phyloP scores from a whole-genome alignment of 1,140 invertebrate species.

The Dryas iulia region DNA sequence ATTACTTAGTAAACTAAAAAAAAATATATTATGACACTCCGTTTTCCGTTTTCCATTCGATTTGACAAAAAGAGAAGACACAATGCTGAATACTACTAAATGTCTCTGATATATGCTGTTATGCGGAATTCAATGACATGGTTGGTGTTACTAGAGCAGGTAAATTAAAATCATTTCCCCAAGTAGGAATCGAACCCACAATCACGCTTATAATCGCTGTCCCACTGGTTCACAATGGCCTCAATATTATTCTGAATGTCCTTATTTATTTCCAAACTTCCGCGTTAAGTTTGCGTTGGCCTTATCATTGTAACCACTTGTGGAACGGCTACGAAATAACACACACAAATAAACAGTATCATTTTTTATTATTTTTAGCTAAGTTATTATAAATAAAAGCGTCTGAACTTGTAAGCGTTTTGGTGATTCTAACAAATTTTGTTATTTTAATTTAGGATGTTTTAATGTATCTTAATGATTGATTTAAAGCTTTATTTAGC shows the following conservation, averaged over 20 bases:
- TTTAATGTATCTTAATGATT: neutral
- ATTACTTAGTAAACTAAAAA: too few species aligned
- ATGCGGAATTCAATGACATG: too few species aligned
- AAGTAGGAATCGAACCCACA: too few species aligned
- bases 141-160: too few species aligned
- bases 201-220: too few species aligned
- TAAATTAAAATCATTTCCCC: too few species aligned
- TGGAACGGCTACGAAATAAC: conserved; percentile 42
- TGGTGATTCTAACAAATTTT: conserved; percentile 1
- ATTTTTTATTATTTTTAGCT: conserved; percentile 30
- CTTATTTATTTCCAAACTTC: neutral
- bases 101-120: too few species aligned
- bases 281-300: conserved; percentile 7
- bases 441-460: conserved; percentile 7
- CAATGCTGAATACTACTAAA: too few species aligned
- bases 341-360: conserved; percentile 44
- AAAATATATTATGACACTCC: too few species aligned
- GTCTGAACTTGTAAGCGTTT: neutral
- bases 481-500: neutral
- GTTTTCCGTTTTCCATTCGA: too few species aligned
- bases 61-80: too few species aligned
- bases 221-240: too few species aligned
- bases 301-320: conserved; percentile 49
- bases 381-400: conserved; percentile 16
- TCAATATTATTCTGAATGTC: neutral